Evolutionary conservation across 1,140 invertebrate genomes (phyloP).

Genomic region (Eumeta japonica): DNA sequence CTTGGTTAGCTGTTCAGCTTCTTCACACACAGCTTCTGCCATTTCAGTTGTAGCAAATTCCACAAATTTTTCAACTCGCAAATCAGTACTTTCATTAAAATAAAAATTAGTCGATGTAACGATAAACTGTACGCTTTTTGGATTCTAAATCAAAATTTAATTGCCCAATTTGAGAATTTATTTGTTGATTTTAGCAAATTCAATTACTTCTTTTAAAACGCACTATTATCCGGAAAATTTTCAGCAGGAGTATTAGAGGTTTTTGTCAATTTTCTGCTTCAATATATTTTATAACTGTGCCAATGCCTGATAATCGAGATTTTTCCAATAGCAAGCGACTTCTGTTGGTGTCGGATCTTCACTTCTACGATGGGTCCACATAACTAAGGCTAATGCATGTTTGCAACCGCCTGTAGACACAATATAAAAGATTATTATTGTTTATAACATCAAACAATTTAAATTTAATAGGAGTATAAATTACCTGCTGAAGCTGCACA

Average conservation of each 20-base stretch:
- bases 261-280: conserved; percentile 3
- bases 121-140: neutral
- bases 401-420: conserved; percentile 22
- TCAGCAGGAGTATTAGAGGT: conserved; percentile 1
- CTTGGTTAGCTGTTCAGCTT: conserved; percentile 1
- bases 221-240: neutral
- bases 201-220: conserved; percentile 1
- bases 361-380: conserved; percentile 27
- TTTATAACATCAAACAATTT: conserved; percentile 1
- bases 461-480: conserved; percentile 1
- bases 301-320: conserved; percentile 13
- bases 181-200: conserved; percentile 1
- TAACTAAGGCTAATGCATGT: conserved; percentile 30
- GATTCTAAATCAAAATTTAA: conserved; percentile 1
- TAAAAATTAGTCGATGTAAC: conserved; percentile 1
- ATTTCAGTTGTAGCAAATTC: conserved; percentile 1
- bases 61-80: neutral
- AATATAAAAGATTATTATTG: conserved; percentile 5
- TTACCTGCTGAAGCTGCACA: conserved; percentile 1
- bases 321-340: conserved; percentile 26
- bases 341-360: conserved; percentile 28
- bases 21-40: conserved; percentile 1
- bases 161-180: conserved; percentile 1
- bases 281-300: conserved; percentile 11
- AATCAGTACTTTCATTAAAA: conserved; percentile 1